Evolutionary conservation across 2,113 vertebrate genomes (phyloP), one percentile per base, ranked within the genome.

Genomic region (Grammomys surdaster): DNA sequence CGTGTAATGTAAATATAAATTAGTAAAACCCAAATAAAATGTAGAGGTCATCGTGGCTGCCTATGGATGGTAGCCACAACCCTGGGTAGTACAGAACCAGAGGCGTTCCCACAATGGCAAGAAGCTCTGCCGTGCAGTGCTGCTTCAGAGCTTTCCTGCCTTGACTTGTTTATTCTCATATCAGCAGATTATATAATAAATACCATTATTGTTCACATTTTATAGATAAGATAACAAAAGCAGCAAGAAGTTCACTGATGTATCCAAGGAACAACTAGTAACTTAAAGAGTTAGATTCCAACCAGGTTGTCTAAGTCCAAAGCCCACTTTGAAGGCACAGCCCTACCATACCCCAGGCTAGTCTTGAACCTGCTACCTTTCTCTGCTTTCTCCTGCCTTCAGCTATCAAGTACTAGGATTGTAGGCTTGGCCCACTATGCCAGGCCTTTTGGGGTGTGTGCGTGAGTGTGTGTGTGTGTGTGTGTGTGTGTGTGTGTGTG

Each of bases 21-120:
- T 89, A 92, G 73, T 85, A 90, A 84, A 90, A 90, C 84, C 48
- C 36, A 81, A 56, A 46, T 77, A 28, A 90, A 93, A 67, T 89
- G 11, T 73, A 72, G 73, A 94, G 95, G 78, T 77, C 13, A 67
- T 10, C 85, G 8, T 40, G 60, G 48, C 88, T 85, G 28, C 84
- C 65, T 75, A 5, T 86, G 88, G 56, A 60, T 73, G 43, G 31
- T 33, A 94, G 76, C 60, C 90, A 73, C 56, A 51, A 4, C 60
- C 1, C 36, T 48, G 43, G 51, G 58, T 60, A 89, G 24, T 48
- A 8, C 24, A 69, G 90, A 43, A 72, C 36, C 70, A 88, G 67
- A 87, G 60, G 60, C 48, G 19, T 76, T 73, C 75, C 17, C 13
- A 2, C 60, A 20, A 1, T 43, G 26, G 36, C 14, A 78, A 91